Evolutionary conservation across 2,113 vertebrate species (phyloP).

Genomic region (Salvelinus fontinalis): DNA sequence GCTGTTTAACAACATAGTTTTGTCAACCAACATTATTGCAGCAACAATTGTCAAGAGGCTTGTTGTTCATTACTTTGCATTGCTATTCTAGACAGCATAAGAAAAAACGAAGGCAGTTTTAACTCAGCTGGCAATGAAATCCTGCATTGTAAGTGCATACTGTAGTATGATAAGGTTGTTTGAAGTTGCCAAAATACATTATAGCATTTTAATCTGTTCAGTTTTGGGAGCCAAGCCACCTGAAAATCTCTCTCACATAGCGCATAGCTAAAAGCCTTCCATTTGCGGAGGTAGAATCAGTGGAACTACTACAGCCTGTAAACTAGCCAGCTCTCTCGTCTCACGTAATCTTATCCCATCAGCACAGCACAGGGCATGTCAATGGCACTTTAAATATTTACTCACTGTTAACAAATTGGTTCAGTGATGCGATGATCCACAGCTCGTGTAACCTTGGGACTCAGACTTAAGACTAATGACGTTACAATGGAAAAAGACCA

Average conservation of each 20-base stretch:
- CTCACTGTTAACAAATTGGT: conserved; percentile 7
- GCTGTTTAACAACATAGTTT: no score
- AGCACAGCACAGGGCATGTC: neutral
- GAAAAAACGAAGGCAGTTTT: neutral
- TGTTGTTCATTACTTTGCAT: neutral
- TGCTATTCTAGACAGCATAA: neutral
- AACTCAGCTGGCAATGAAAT: neutral
- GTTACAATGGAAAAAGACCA: neutral
- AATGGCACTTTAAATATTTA: neutral
- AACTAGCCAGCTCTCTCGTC: neutral
- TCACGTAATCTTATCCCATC: neutral
- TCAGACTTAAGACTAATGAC: neutral
- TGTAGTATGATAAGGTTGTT: neutral
- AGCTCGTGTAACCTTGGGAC: conserved; percentile 17
- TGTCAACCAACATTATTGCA: no score
- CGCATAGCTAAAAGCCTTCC: neutral
- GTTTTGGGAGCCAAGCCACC: neutral
- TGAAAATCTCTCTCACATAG: neutral
- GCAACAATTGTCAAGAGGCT: neutral
- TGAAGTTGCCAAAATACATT: neutral
- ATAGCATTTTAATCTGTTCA: neutral
- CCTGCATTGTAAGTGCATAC: neutral
- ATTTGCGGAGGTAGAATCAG: neutral
- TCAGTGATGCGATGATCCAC: neutral
- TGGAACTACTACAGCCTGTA: neutral